Evolutionary conservation across 1,140 invertebrate genomes (phyloP).

Genomic region (Aricia agestis): DNA sequence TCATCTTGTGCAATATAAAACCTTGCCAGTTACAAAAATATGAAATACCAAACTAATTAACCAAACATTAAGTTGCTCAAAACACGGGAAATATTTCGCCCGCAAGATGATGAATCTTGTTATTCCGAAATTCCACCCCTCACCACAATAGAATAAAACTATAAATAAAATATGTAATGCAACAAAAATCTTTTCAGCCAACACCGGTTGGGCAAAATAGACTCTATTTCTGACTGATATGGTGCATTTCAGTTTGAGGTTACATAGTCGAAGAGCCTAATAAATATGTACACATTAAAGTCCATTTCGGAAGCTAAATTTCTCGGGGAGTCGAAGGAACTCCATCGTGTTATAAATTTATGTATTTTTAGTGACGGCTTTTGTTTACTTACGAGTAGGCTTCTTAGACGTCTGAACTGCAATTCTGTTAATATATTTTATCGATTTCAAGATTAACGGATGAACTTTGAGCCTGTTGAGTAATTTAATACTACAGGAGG

Average conservation of each 20-base stretch:
- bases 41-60: background rate
- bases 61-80: background rate
- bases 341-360: conserved; percentile 6
- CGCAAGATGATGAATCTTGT: background rate
- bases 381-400: conserved; percentile 9
- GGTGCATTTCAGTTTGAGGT: background rate
- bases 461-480: too few species aligned
- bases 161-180: conserved; percentile 16
- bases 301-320: conserved; percentile 2
- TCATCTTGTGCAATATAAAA: too few species aligned
- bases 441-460: background rate
- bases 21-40: background rate
- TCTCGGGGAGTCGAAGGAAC: conserved; percentile 2
- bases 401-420: background rate
- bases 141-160: conserved; percentile 1
- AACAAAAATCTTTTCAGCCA: conserved; percentile 4
- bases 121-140: background rate
- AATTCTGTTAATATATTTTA: background rate
- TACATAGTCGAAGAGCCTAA: conserved; percentile 14
- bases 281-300: conserved; percentile 17
- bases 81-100: background rate
- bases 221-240: background rate
- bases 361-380: background rate
- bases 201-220: background rate
- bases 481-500: too few species aligned